These are phyloP conservation scores for Heterodera schachtii DNA, from an alignment of 1,140 invertebrate genomes.

Conservation along the genomic window DNA sequence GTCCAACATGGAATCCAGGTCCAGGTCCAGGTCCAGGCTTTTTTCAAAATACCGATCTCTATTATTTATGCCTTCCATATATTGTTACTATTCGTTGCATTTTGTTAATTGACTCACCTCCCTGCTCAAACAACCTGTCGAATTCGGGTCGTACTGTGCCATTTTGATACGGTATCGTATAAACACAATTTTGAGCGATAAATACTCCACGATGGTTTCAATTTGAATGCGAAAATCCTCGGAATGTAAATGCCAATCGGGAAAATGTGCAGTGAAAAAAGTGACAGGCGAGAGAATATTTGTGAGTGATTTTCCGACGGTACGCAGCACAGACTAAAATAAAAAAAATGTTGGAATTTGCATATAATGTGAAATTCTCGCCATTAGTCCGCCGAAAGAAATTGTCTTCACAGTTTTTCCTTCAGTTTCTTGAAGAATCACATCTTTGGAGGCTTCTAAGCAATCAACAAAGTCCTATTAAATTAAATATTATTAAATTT, in stretches of 20 bases:
- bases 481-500: background rate
- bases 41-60: too few relatives aligned
- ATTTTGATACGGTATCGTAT: constrained; percentile 24
- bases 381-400: constrained; percentile 10
- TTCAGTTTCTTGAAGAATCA: constrained; percentile 3
- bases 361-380: background rate
- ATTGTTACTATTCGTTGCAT: background rate
- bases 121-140: constrained; percentile 20
- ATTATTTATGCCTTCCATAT: too few relatives aligned
- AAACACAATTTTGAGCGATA: constrained; percentile 21
- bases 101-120: constrained; percentile 15
- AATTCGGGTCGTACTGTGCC: constrained; percentile 21
- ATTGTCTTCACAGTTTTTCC: constrained; percentile 18
- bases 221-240: constrained; percentile 7
- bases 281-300: constrained; percentile 1
- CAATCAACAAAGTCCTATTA: constrained; percentile 20
- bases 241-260: background rate
- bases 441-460: background rate
- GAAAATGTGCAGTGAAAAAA: constrained; percentile 21
- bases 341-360: background rate
- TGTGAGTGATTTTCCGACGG: background rate
- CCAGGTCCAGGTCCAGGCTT: background rate
- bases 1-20: too few relatives aligned
- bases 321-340: constrained; percentile 4
- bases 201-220: constrained; percentile 11